phyloP scores from a whole-genome alignment of 2,888 invertebrate genomes.

The Strigamia maritima region DNA sequence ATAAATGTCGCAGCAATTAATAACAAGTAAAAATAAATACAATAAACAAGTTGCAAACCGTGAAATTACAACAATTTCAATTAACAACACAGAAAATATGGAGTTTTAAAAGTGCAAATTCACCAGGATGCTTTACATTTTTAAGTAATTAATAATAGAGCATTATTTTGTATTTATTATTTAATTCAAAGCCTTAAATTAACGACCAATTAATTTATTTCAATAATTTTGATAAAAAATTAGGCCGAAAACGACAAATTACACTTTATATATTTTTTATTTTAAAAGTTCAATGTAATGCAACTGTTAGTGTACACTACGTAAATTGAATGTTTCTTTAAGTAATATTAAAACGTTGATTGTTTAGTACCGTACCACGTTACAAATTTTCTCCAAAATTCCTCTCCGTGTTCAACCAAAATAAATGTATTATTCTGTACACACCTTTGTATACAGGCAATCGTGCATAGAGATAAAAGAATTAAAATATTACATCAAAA shows the following conservation, averaged over 20 bases:
- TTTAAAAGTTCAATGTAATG: no score
- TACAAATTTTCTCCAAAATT: neutral
- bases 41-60: neutral
- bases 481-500: slow-evolving; percentile 27
- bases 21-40: neutral
- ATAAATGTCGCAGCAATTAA: neutral
- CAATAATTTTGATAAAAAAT: no score
- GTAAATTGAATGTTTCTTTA: no score
- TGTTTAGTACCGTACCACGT: neutral
- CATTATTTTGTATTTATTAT: neutral
- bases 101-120: neutral
- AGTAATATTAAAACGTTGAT: slow-evolving; percentile 2
- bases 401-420: neutral
- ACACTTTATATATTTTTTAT: no score
- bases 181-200: neutral
- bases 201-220: no score
- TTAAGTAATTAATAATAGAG: neutral
- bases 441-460: slow-evolving; percentile 4
- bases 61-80: neutral
- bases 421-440: neutral
- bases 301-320: no score
- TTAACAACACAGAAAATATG: neutral
- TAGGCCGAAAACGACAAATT: no score
- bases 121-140: neutral
- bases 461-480: slow-evolving; percentile 31